Evolutionary conservation across 2,888 invertebrate genomes (phyloP).

Genomic region (Hyalella azteca): DNA sequence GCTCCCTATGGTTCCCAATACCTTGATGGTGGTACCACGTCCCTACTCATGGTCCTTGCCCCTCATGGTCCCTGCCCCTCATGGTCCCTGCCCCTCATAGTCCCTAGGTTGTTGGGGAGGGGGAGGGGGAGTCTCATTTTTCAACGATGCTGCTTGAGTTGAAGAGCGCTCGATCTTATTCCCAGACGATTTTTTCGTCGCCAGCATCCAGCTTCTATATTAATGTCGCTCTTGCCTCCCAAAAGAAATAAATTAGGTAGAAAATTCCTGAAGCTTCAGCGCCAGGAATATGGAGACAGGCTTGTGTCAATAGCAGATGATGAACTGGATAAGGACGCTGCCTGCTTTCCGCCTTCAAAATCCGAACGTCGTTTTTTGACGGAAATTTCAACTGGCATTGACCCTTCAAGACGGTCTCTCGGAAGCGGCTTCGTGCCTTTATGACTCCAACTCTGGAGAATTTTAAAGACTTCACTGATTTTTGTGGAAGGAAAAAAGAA

Average conservation of each 20-base stretch:
- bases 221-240: constrained; percentile 19
- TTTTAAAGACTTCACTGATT: no score
- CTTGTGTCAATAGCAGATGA: constrained; percentile 22
- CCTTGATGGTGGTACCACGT: no score
- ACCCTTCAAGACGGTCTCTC: no score
- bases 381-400: no score
- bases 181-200: background rate
- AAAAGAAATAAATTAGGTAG: constrained; percentile 28
- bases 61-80: no score
- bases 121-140: background rate
- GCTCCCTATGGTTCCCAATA: no score
- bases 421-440: no score
- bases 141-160: background rate
- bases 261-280: constrained; percentile 30
- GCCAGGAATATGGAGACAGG: constrained; percentile 16
- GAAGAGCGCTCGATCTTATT: background rate
- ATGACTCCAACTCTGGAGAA: no score
- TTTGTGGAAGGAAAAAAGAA: no score
- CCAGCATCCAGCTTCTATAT: background rate
- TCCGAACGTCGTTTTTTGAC: background rate
- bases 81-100: no score
- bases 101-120: no score
- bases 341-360: background rate
- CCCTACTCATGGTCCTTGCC: no score
- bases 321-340: constrained; percentile 18